phyloP scores from a whole-genome alignment of 2,888 invertebrate genomes.

The Prenolepis imparis region DNA sequence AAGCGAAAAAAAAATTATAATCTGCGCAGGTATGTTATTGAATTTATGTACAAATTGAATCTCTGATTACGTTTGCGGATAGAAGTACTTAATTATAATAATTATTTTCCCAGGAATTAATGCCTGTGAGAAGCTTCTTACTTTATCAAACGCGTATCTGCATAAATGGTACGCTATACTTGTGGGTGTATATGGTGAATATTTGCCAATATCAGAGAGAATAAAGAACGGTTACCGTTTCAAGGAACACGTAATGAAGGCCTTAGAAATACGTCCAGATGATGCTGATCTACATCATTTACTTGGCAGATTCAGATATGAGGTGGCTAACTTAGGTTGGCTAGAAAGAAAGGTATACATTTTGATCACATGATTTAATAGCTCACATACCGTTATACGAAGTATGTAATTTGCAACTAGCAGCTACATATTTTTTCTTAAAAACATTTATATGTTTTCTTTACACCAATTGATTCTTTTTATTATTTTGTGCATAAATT shows the following conservation, averaged over 20 bases:
- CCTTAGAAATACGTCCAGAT: conserved; percentile 88
- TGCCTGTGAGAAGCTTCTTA: conserved; percentile 88
- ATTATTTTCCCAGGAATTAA: conserved; percentile 84
- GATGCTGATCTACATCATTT: conserved; percentile 90
- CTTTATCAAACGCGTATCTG: conserved; percentile 87
- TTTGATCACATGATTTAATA: neutral
- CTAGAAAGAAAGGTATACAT: conserved; percentile 88
- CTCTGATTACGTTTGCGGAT: neutral
- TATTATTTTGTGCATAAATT: too few relatives aligned
- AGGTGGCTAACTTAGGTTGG: conserved; percentile 89
- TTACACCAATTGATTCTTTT: too few relatives aligned
- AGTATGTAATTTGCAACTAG: too few relatives aligned
- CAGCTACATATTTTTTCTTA: too few relatives aligned
- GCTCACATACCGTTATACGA: too few relatives aligned
- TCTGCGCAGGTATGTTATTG: conserved; percentile 79
- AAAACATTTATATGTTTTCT: too few relatives aligned
- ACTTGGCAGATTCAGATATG: conserved; percentile 90
- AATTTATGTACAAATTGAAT: conserved; percentile 5
- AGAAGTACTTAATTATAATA: neutral
- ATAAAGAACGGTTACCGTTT: conserved; percentile 90
- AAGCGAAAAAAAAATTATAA: conserved; percentile 70
- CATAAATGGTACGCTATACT: conserved; percentile 93
- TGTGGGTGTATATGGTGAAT: conserved; percentile 89
- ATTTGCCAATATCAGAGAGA: conserved; percentile 89
- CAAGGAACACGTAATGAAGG: conserved; percentile 90